Evolutionary conservation across 2,797 vertebrate species (phyloP).

Genomic region (Bradypodion pumilum): DNA sequence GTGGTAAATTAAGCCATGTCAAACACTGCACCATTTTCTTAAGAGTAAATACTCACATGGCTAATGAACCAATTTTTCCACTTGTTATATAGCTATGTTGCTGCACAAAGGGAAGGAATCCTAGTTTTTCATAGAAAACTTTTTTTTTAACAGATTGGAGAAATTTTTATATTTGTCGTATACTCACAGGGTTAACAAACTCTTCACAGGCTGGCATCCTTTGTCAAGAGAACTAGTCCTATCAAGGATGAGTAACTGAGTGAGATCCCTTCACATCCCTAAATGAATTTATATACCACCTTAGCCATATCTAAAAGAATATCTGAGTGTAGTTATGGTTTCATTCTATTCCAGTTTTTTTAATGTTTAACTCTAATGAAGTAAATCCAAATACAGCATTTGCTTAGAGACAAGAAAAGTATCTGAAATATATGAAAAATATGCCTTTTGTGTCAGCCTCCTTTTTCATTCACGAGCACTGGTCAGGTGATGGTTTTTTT

Average conservation of each 20-base stretch:
- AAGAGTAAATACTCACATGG: no score
- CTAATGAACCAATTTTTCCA: no score
- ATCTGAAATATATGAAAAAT: conserved; percentile 72
- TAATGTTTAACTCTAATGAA: conserved; percentile 65
- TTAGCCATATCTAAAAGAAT: background rate
- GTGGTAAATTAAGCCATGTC: conserved; percentile 63
- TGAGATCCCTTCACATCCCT: no score
- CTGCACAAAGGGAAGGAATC: no score
- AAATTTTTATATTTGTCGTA: no score
- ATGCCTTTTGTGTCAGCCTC: conserved; percentile 65
- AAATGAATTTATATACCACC: background rate
- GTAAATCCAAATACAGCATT: conserved; percentile 75
- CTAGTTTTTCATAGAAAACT: no score
- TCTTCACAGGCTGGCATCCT: no score
- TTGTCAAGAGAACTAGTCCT: no score
- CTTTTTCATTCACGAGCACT: conserved; percentile 56
- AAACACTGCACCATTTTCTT: conserved; percentile 55
- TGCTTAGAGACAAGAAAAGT: conserved; percentile 65
- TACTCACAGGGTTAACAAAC: no score
- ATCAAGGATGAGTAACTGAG: no score
- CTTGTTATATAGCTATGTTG: no score
- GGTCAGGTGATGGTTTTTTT: background rate
- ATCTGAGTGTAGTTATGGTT: conserved; percentile 60
- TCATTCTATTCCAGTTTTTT: conserved; percentile 61
- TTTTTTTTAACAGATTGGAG: no score